phyloP scores from a whole-genome alignment of 2,888 invertebrate species.

The Plebejus anna region DNA sequence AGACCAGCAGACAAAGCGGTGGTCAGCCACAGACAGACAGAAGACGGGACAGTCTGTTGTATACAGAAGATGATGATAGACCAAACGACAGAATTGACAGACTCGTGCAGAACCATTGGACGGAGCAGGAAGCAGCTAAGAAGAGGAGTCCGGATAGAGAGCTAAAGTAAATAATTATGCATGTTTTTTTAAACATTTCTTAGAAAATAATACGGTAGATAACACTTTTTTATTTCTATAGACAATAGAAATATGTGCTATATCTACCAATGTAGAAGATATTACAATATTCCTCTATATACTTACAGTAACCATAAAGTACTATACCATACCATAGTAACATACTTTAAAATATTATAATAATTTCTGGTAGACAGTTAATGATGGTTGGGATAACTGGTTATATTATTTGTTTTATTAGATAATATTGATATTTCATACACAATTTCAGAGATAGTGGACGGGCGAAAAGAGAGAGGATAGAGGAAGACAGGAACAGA shows the following conservation, averaged over 20 bases:
- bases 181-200: too few relatives aligned
- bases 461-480: constrained; percentile 31
- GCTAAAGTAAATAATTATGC: background rate
- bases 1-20: constrained; percentile 34
- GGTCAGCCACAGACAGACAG: constrained; percentile 38
- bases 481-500: constrained; percentile 26
- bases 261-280: too few relatives aligned
- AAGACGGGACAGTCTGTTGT: constrained; percentile 67
- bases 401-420: background rate
- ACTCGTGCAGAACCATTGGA: constrained; percentile 58
- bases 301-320: too few relatives aligned
- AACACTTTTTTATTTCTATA: too few relatives aligned
- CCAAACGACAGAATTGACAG: constrained; percentile 68
- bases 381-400: background rate
- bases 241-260: too few relatives aligned
- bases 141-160: constrained; percentile 32
- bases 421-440: too few relatives aligned
- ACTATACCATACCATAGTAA: too few relatives aligned
- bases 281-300: too few relatives aligned
- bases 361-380: background rate
- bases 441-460: background rate
- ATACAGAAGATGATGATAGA: constrained; percentile 62
- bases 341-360: too few relatives aligned
- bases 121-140: constrained; percentile 40
- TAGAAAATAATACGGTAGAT: too few relatives aligned